These are phyloP conservation scores for Lucilia cuprina DNA, from an alignment of 1,140 invertebrate genomes.

Conservation along the genomic window DNA sequence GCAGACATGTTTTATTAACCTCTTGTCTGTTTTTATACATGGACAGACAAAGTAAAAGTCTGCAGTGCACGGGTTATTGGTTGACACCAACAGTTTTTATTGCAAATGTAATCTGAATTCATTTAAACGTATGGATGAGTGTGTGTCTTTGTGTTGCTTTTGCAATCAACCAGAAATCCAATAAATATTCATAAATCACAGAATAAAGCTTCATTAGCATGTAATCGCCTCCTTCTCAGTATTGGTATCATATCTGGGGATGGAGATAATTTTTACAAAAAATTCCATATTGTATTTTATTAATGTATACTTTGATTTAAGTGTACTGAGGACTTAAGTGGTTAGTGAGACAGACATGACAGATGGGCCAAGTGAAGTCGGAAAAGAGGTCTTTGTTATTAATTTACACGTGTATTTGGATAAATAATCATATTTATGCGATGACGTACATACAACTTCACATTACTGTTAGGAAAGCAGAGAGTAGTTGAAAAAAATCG, in stretches of 20 bases:
- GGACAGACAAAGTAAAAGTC: neutral
- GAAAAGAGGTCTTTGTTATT: neutral
- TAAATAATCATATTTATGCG: slow-evolving; percentile 11
- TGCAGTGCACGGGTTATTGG: neutral
- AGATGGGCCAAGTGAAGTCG: neutral
- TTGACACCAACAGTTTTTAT: slow-evolving; percentile 11
- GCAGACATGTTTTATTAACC: slow-evolving; percentile 8
- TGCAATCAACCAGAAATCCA: slow-evolving; percentile 17
- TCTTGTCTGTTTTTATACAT: neutral
- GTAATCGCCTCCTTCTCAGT: neutral
- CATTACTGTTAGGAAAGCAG: neutral
- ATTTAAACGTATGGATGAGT: neutral
- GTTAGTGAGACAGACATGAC: neutral
- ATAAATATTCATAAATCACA: slow-evolving; percentile 31
- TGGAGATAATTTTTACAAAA: neutral
- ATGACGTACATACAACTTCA: neutral
- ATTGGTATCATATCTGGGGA: neutral
- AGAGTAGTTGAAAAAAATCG: neutral
- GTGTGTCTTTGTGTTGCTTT: neutral
- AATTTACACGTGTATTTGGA: neutral
- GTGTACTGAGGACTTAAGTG: neutral
- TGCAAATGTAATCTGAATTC: neutral
- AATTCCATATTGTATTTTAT: slow-evolving; percentile 4
- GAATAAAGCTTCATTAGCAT: slow-evolving; percentile 32
- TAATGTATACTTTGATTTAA: slow-evolving; percentile 3